Evolutionary conservation across 2,113 vertebrate species (phyloP), one percentile per base, ranked within the genome.

Genomic region (Myiozetetes cayanensis): DNA sequence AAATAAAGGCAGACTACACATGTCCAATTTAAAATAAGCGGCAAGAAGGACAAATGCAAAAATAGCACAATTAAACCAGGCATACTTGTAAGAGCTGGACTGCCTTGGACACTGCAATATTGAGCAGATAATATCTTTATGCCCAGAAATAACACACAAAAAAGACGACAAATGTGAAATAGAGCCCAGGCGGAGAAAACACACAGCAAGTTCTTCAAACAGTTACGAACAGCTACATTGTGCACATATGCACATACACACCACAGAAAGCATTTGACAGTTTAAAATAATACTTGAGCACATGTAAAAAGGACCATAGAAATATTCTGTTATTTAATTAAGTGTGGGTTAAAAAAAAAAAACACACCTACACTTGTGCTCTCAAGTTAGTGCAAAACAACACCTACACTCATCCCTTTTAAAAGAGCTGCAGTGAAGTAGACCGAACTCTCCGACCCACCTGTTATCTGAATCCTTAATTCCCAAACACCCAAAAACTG

Each of bases 171-270:
- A 67, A 58, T 35, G 46, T 2, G 6, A 33, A 87, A 67, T 1
- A 47, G 35, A 74, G 44, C 27, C 18, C 46, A 75, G 31, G 41
- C 35, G 37, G 37, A 71, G 3, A 24, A 62, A 53, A 72, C 25
- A 70, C 12, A 16, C 21, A 27, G 4, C 22, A 46, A 65, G 28
- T 28, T 89, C n/a, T 52, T 78, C 74, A 31, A 47, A 53, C 30
- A 70, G 44, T 35, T 78, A 33, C 50, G n/a, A 87, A 46, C 2
- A 70, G n/a, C 35, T 35, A 37, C 43, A 43, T 3, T 7, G 20
- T 14, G 37, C 23, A 46, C 1, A 0, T 10, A n/a, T 1, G 14
- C 14, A 9, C 8, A 33, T 12, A 30, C 12, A 4, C 6, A 18
- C 10, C 11, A 35, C 1, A 76, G 18, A n/a, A 9, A 28, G 21